Base-by-base conservation (phyloP, 2,113 vertebrate genomes). In the Anas platyrhynchos region DNA sequence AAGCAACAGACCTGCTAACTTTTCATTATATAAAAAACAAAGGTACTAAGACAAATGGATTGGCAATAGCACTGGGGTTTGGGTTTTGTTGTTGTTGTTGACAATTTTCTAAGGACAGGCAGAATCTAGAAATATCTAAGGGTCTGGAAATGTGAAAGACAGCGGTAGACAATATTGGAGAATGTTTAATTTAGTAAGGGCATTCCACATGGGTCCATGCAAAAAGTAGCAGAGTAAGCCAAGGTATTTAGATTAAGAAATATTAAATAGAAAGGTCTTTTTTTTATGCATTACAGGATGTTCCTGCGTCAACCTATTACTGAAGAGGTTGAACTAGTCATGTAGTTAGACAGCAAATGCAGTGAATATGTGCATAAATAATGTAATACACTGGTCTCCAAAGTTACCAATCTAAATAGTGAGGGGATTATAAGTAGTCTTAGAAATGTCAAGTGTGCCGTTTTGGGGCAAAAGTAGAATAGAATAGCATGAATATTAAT, bases 151-250 rank as follows among this genome's bases (percentile, higher is more conserved):
- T 83, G 59, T 62, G 46, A 76, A 85, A 83, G 38, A 38, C 34
- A 62, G 21, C 50, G 66, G 44, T 83, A 62, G 59, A 55, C 74
- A 79, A 22, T 90, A 88, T 3, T 77, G 71, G 65, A 92, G 71
- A 94, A 86, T 76, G 84, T 87, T 91, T 87, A 46, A 77, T 96
- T 89, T 91, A 65, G 59, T 61, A 74, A 93, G 63, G 78, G 27
- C 59, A 59, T 50, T 83, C n/a, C 25, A 18, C 7, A 2, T 66
- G 43, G n/a, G 72, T 95, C 82, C 48, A 10, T 83, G 56, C 8
- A 82, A 89, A 94, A 88, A 38, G 32, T 83, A 43, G 36, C 27
- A 56, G 16, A 71, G 22, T 69, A 74, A 88, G 32, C 17, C 32
- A 89, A 32, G 86, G 9, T 56, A 83, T 67, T 80, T 80, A 81